Percentiles rank a stretch among this genome's conserved stretches.
phyloP scores from a whole-genome alignment of 2,888 invertebrate species.

The Coenonympha arcania region DNA sequence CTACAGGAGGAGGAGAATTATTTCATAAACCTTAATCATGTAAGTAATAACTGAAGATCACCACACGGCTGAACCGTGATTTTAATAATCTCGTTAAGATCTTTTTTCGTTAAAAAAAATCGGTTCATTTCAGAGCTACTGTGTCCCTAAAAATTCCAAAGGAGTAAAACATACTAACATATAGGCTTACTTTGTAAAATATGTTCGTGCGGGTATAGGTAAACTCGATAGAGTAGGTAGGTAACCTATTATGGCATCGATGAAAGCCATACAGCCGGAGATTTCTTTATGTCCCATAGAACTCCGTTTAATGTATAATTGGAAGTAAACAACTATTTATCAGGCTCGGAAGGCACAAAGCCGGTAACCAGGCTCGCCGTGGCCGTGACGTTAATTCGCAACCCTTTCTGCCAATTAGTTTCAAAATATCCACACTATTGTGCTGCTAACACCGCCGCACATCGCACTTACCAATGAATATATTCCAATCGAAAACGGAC shows the following conservation, averaged over 20 bases:
- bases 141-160: too few relatives aligned
- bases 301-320: slow-evolving; percentile 32
- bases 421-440: slow-evolving; percentile 73
- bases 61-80: too few relatives aligned
- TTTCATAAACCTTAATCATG: too few relatives aligned
- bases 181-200: too few relatives aligned
- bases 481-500: slow-evolving; percentile 32
- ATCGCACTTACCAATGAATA: slow-evolving; percentile 51
- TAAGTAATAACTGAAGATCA: too few relatives aligned
- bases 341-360: slow-evolving; percentile 48
- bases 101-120: too few relatives aligned
- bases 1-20: too few relatives aligned
- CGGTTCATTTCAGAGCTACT: too few relatives aligned
- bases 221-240: not conserved
- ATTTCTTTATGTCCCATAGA: slow-evolving; percentile 10
- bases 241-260: not conserved
- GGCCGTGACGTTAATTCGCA: slow-evolving; percentile 72
- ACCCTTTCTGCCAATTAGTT: slow-evolving; percentile 75
- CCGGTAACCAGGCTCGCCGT: slow-evolving; percentile 47
- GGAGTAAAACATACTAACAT: too few relatives aligned
- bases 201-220: too few relatives aligned
- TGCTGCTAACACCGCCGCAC: slow-evolving; percentile 59
- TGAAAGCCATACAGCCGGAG: not conserved
- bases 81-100: too few relatives aligned
- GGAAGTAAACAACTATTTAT: slow-evolving; percentile 46